Conservation (phyloP, 1,140 invertebrate genomes). For the Plutomurus gul region DNA sequence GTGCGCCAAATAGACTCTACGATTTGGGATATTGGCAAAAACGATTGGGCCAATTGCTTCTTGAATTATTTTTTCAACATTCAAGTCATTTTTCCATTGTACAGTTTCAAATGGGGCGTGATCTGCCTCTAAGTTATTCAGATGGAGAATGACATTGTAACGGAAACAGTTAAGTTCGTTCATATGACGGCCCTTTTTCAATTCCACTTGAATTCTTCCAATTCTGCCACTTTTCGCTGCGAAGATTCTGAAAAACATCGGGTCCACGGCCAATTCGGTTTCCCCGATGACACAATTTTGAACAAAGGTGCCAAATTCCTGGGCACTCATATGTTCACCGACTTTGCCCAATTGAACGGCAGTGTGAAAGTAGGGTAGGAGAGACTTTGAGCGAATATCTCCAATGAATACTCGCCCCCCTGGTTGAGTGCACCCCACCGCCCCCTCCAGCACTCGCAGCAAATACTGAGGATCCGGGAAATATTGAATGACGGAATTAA, state of each 20-base stretch:
- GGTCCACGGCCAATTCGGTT: not conserved
- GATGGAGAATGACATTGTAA: not conserved
- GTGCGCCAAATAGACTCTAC: too few species aligned
- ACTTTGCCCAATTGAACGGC: not conserved
- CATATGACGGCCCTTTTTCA: not conserved
- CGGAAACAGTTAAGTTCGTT: not conserved
- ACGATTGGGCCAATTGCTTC: too few species aligned
- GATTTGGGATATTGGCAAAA: too few species aligned
- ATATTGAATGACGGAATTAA: not conserved
- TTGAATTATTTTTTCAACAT: too few species aligned
- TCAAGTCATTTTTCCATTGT: too few species aligned
- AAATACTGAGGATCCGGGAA: not conserved
- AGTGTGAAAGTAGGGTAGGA: not conserved
- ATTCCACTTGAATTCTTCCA: not conserved
- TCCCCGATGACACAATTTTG: not conserved
- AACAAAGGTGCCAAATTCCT: not conserved
- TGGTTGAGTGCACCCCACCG: not conserved
- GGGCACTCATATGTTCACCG: not conserved
- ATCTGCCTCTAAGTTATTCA: not conserved
- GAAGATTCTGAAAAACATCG: not conserved
- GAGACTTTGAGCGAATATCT: not conserved
- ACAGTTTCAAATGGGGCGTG: too few species aligned
- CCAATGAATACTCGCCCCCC: not conserved
- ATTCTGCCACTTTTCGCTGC: not conserved
- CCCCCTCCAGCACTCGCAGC: not conserved